A percentile compares a stretch with the other conserved stretches of the same genome.
phyloP scores from a whole-genome alignment of 2,888 invertebrate genomes.

The Callosobruchus maculatus region DNA sequence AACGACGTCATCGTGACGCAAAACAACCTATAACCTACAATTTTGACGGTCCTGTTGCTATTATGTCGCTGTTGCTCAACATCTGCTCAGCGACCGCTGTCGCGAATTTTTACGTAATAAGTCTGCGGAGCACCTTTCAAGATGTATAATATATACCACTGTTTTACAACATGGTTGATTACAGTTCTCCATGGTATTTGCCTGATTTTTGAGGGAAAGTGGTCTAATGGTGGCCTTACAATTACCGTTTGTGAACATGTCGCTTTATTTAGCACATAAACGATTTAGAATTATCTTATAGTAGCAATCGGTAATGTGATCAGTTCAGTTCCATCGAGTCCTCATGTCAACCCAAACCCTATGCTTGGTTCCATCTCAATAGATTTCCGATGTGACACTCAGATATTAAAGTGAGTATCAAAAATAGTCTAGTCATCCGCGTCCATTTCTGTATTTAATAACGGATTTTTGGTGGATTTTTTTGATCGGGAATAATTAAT shows the following conservation, averaged over 20 bases:
- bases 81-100: too few relatives aligned
- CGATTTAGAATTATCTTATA: conserved; percentile 10
- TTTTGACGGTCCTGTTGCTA: too few relatives aligned
- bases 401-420: conserved; percentile 21
- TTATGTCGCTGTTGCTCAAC: too few relatives aligned
- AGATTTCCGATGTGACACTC: conserved; percentile 9
- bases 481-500: background rate
- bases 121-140: too few relatives aligned
- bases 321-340: conserved; percentile 45
- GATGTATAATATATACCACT: too few relatives aligned
- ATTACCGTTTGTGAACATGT: background rate
- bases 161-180: too few relatives aligned
- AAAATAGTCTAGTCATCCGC: conserved; percentile 17
- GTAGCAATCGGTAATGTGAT: conserved; percentile 33
- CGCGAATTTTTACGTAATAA: too few relatives aligned
- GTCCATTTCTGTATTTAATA: background rate
- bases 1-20: too few relatives aligned
- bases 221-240: background rate
- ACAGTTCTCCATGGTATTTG: too few relatives aligned
- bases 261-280: background rate
- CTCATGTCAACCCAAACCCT: conserved; percentile 17
- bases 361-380: conserved; percentile 5
- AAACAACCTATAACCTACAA: too few relatives aligned
- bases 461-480: background rate
- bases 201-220: background rate